Conservation (phyloP, 1,140 invertebrate species). For the Bradynema listronoti region DNA sequence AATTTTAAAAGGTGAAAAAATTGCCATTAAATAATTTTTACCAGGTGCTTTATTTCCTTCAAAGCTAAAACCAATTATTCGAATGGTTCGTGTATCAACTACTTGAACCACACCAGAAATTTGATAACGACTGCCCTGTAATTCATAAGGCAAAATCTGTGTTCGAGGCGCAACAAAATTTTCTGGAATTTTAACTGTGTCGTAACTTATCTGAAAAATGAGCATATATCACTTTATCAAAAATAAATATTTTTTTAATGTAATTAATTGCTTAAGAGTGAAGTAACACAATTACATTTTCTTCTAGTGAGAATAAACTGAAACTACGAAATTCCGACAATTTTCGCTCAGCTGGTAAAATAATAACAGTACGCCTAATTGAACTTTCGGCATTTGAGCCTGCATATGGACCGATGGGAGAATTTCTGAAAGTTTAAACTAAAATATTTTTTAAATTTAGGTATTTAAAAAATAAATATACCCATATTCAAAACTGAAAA, state of each 20-base stretch:
- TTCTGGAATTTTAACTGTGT: conserved; percentile 16
- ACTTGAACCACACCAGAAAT: conserved; percentile 52
- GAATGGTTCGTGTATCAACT: conserved; percentile 52
- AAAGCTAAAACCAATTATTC: conserved; percentile 54
- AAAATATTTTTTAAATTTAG: neutral
- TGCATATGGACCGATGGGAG: conserved; percentile 40
- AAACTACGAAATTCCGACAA: conserved; percentile 44
- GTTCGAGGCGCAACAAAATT: conserved; percentile 18
- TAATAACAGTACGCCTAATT: too few species aligned
- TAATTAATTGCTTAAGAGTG: neutral
- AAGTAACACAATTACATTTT: conserved; percentile 13
- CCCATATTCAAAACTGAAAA: conserved; percentile 57
- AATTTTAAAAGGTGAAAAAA: conserved; percentile 8
- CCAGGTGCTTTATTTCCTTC: conserved; percentile 57
- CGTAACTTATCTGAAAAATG: conserved; percentile 6
- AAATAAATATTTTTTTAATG: conserved; percentile 6
- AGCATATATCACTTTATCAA: neutral
- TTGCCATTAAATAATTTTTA: conserved; percentile 23
- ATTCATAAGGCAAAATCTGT: conserved; percentile 21
- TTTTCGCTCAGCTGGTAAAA: conserved; percentile 39
- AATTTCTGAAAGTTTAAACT: conserved; percentile 36
- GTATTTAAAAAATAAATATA: conserved; percentile 10
- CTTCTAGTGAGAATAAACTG: conserved; percentile 38
- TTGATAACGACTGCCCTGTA: conserved; percentile 36
- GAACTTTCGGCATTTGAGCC: conserved; percentile 40